Conservation (phyloP, 2,113 vertebrate species). For the Hippocampus zosterae region DNA sequence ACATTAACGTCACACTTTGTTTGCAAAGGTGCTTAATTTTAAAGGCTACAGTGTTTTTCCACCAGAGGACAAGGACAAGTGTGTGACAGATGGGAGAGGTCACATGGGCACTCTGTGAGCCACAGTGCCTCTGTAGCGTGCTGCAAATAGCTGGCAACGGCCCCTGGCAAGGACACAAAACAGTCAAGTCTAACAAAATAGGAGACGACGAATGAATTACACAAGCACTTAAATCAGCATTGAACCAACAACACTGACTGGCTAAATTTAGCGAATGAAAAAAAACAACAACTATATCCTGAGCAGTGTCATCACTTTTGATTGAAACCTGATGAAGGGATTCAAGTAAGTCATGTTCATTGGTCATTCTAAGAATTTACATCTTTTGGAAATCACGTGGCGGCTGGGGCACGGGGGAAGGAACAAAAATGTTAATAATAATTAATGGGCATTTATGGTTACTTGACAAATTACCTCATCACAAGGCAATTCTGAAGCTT, state of each 20-base stretch:
- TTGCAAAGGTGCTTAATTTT: slow-evolving; percentile 18
- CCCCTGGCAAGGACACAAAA: slow-evolving; percentile 35
- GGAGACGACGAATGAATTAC: slow-evolving; percentile 37
- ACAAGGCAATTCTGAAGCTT: slow-evolving; percentile 6
- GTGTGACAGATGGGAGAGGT: slow-evolving; percentile 67
- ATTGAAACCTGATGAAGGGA: slow-evolving; percentile 17
- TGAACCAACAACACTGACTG: slow-evolving; percentile 22
- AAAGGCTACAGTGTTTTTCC: slow-evolving; percentile 58
- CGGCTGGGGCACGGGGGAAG: background rate
- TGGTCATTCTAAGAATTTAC: background rate
- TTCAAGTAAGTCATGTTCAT: slow-evolving; percentile 9
- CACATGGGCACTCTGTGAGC: slow-evolving; percentile 45
- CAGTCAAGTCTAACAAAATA: slow-evolving; percentile 26
- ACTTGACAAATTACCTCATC: slow-evolving; percentile 7
- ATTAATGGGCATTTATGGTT: slow-evolving; percentile 4
- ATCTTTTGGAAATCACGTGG: slow-evolving; percentile 1
- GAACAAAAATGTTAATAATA: background rate
- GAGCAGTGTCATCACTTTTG: slow-evolving; percentile 9
- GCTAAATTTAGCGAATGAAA: slow-evolving; percentile 37
- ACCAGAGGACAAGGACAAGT: slow-evolving; percentile 50
- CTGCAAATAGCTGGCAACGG: slow-evolving; percentile 45
- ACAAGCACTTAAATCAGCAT: slow-evolving; percentile 15
- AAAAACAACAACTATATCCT: slow-evolving; percentile 19
- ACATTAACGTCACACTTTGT: slow-evolving; percentile 29
- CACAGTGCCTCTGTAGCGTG: slow-evolving; percentile 36